Evolutionary conservation across 92 coral and sea anemone genomes (phyloP), one percentile per base, ranked within the genome.

Genomic region (Heliopora coerulea): DNA sequence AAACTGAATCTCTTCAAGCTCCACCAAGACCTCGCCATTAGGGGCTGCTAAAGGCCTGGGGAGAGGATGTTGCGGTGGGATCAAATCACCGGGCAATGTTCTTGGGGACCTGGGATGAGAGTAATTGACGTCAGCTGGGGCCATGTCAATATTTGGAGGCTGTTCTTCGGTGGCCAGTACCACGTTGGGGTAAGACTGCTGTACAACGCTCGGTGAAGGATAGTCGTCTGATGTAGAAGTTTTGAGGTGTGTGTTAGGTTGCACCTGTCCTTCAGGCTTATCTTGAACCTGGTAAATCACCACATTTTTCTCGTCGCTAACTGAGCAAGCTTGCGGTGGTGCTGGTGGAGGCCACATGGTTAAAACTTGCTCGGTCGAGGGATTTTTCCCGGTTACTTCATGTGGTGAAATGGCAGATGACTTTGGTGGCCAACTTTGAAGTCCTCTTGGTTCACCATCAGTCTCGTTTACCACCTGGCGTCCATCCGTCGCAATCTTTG

Each of bases 351-450:
- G 95, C 97, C 97, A 91, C 72, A 79, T 78, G 50, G 89, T 87
- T 24, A 86, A 64, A 15, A 84, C 46, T n/a, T 69, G 69, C 21
- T 84, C 86, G 29, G 33, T 50, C 1, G 59, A 44, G 7, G 49
- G 70, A 2, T 42, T 66, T 24, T 66, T 48, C 21, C 48, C 20
- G 9, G 37, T 5, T 64, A 30, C 21, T 48, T 34, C 58, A 48
- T 15, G 19, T 24, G 83, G 35, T 31, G 25, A 40, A 65, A 74
- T 68, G 25, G 79, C 86, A 17, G 97, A 75, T 13, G 96, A 83
- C 56, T 82, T 86, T 4, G 97, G 97, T 25, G 97, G 97, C 97
- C 97, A 91, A 40, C 91, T 83, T 57, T 91, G 89, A 63, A 91
- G 83, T 88, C 97, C 20, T 79, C 82, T 17, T 37, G 58, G 24